Evolutionary conservation across 2,113 vertebrate species (phyloP), one percentile per base, ranked within the genome.

Genomic region (Stictonetta naevosa): DNA sequence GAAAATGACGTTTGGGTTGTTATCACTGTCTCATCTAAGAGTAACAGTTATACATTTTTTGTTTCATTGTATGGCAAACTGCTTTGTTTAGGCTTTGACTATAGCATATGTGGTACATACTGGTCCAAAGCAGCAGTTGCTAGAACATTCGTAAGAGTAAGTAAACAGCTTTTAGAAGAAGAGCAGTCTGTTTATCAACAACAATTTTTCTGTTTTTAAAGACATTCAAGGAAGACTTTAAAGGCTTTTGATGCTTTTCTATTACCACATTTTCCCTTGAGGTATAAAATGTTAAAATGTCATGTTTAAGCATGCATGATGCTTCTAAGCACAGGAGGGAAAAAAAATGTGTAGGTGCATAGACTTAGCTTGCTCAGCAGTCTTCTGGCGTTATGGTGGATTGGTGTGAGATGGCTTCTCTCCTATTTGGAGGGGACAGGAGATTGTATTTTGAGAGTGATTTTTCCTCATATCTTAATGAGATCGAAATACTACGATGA

Each of bases 81-180:
- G 22, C 56, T 82, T 72, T 34, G 28, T 55, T 78, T 74, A 73
- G 31, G 40, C 8, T 92, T 86, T 38, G 48, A 23, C 44, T 71
- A 0, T 22, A 42, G 40, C 18, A 3, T 48, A 6, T 33, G 13
- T 64, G 52, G 55, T 81, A 21, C 3, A 0, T 67, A 16, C 34
- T 1, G 8, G 14, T 71, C n/a, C 46, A 46, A 68, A 80, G 58
- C 4, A 69, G 58, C 75, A 76, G 72, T 83, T 90, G n/a, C 63
- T 73, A 34, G 11, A 83, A 78, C 7, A 18, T 62, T 72, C 21
- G 1, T 29, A 48, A 80, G 31, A 72, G 33, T 38, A 55, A 67
- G 56, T 52, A 73, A 91, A 88, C 40, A 76, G 21, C 50, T 81
- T 88, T 71, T 34, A 74, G 60, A 62, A 66, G 50, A 64, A 26